phyloP scores from a whole-genome alignment of 2,113 vertebrate species.

The Sebastes fasciatus region DNA sequence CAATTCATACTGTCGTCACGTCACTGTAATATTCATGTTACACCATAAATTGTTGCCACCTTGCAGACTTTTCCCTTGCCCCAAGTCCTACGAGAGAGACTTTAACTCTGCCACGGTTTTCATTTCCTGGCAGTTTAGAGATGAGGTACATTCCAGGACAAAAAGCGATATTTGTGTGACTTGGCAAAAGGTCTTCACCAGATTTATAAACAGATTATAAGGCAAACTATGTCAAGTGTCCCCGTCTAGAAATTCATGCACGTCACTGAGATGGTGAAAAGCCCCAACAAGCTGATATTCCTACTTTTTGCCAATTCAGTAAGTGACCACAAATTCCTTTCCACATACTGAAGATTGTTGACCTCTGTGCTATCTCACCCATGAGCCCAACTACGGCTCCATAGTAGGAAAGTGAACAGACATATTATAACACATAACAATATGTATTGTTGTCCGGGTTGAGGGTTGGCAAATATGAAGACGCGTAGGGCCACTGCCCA shows the following conservation, averaged over 20 bases:
- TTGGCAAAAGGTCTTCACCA: conserved; percentile 24
- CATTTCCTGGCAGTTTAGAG: conserved; percentile 9
- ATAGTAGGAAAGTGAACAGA: too few species aligned
- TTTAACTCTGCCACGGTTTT: neutral
- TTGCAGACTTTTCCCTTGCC: conserved; percentile 12
- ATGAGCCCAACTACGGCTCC: neutral
- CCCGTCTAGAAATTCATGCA: neutral
- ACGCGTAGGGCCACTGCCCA: too few species aligned
- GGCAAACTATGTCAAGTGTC: neutral
- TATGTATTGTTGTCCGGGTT: too few species aligned
- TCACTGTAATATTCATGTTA: too few species aligned
- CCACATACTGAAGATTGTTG: neutral
- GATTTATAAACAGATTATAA: neutral
- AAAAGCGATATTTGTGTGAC: conserved; percentile 20
- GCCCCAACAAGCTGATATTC: neutral
- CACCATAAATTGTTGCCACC: neutral
- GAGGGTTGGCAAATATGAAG: too few species aligned
- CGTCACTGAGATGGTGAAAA: neutral
- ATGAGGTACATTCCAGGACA: conserved; percentile 41
- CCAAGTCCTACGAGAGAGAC: neutral
- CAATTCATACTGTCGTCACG: too few species aligned
- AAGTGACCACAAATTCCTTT: neutral
- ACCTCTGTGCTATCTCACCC: neutral
- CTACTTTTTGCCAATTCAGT: neutral
- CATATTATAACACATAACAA: too few species aligned